phyloP scores from a whole-genome alignment of 2,888 invertebrate genomes.

The Leptinotarsa tumamoca region DNA sequence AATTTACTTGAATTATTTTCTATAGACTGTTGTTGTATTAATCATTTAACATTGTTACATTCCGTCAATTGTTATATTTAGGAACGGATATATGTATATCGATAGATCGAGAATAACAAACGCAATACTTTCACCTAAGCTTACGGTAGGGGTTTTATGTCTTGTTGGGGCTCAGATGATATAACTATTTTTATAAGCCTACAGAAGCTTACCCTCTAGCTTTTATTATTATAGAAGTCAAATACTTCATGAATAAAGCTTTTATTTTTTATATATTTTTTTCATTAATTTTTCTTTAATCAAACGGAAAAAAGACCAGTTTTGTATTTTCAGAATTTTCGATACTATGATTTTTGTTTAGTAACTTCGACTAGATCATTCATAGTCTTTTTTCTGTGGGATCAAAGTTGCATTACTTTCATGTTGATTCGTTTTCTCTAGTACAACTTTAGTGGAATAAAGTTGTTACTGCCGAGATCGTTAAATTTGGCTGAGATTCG shows the following conservation, averaged over 20 bases:
- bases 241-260: constrained; percentile 35
- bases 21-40: constrained; percentile 39
- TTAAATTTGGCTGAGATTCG: constrained; percentile 11
- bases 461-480: constrained; percentile 42
- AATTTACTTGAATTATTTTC: constrained; percentile 29
- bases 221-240: constrained; percentile 36
- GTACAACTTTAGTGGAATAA: constrained; percentile 47
- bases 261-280: constrained; percentile 52
- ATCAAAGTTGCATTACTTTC: not conserved
- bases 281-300: constrained; percentile 5
- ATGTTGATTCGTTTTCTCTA: constrained; percentile 42
- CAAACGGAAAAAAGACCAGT: not conserved
- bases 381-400: not conserved
- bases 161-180: constrained; percentile 39
- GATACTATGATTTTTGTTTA: too few species aligned
- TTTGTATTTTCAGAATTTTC: not conserved
- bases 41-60: constrained; percentile 62
- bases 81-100: constrained; percentile 9
- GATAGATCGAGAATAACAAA: constrained; percentile 17
- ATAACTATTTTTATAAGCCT: constrained; percentile 37
- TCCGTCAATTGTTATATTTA: constrained; percentile 39
- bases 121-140: constrained; percentile 32
- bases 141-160: constrained; percentile 57
- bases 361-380: too few species aligned
- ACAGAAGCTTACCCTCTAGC: constrained; percentile 36